Evolutionary conservation across 2,113 vertebrate genomes (phyloP).

Genomic region (Dicaeum eximium): DNA sequence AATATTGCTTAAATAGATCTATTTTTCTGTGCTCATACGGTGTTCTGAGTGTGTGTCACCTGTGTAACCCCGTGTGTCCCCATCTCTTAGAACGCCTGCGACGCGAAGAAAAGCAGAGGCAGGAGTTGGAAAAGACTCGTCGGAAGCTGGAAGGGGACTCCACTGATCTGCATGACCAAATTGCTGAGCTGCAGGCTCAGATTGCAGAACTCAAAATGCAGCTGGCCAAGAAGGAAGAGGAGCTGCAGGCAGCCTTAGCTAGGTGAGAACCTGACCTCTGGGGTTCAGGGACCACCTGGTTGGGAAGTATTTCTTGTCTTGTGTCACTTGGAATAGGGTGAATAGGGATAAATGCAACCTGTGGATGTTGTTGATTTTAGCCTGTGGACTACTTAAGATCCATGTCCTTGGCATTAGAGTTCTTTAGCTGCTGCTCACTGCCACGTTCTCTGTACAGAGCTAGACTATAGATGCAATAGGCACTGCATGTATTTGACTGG

Average conservation of each 20-base stretch:
- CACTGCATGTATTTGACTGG: neutral
- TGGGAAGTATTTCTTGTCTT: neutral
- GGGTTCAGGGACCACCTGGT: neutral
- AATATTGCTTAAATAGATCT: neutral
- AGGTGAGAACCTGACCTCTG: slow-evolving; percentile 70
- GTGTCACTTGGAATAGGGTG: neutral
- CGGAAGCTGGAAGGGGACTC: slow-evolving; percentile 96
- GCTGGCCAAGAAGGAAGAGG: slow-evolving; percentile 96
- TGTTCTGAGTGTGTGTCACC: neutral
- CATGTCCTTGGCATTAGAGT: neutral
- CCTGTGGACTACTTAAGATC: neutral
- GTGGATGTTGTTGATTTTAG: neutral
- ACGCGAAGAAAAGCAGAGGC: slow-evolving; percentile 91
- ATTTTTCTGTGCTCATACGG: neutral
- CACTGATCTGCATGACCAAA: slow-evolving; percentile 89
- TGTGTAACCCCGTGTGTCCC: neutral
- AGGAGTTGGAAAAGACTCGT: slow-evolving; percentile 95
- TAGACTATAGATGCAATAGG: neutral
- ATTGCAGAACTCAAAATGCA: slow-evolving; percentile 94
- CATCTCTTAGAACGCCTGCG: slow-evolving; percentile 84
- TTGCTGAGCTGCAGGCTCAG: slow-evolving; percentile 95
- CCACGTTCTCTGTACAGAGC: neutral
- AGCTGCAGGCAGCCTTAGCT: slow-evolving; percentile 90
- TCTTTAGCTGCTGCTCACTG: neutral
- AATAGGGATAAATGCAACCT: neutral